A percentile compares a stretch with the other conserved stretches of the same genome.
phyloP scores from a whole-genome alignment of 2,888 invertebrate species.

The Steinernema scapterisci region DNA sequence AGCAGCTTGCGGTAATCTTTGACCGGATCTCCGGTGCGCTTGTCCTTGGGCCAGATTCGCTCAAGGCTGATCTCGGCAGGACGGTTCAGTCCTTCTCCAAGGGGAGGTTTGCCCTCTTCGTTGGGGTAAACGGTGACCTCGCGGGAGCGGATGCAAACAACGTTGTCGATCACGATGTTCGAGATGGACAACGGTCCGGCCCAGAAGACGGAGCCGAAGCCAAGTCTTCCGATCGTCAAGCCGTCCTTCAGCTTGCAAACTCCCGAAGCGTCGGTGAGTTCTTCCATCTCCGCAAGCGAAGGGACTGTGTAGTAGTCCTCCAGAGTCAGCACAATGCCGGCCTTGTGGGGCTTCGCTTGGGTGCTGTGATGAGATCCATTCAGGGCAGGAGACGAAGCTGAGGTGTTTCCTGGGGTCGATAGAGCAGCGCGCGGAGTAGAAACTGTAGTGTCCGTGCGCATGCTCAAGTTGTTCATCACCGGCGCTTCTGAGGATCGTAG shows the following conservation, averaged over 20 bases:
- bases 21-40: constrained; percentile 79
- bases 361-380: neutral
- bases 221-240: constrained; percentile 70
- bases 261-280: constrained; percentile 45
- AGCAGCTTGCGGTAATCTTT: constrained; percentile 78
- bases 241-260: constrained; percentile 61
- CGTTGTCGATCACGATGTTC: constrained; percentile 45
- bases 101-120: constrained; percentile 85
- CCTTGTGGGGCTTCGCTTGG: constrained; percentile 70
- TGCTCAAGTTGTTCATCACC: neutral
- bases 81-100: constrained; percentile 86
- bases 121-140: constrained; percentile 91
- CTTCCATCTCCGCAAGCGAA: constrained; percentile 78
- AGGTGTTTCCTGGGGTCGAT: neutral
- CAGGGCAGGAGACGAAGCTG: neutral
- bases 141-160: constrained; percentile 83
- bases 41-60: constrained; percentile 90
- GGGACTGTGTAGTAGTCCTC: constrained; percentile 91
- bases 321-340: constrained; percentile 79
- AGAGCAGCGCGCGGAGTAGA: neutral
- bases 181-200: constrained; percentile 66
- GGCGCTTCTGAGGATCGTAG: neutral
- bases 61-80: constrained; percentile 78
- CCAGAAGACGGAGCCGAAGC: constrained; percentile 71
- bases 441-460: neutral